Evolutionary conservation across 2,888 invertebrate genomes (phyloP), one percentile per base, ranked within the genome.

Genomic region (Dinocampus coccinellae): DNA sequence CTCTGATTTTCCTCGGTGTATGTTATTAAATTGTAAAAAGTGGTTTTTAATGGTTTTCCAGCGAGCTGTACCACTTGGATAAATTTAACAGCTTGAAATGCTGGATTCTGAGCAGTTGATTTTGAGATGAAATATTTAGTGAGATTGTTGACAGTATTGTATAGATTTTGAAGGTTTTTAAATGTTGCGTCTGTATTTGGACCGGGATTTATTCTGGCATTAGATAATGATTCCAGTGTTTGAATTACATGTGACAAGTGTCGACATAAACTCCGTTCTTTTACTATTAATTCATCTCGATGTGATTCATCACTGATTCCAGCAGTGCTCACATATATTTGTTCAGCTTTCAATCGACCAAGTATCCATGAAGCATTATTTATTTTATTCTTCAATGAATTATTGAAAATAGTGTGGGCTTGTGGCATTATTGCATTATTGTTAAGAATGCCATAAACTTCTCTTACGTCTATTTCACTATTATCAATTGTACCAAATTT

Each of bases 71-170:
- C 76, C 7, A 84, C 76, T 69, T 80, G 81, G 36, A 81, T 76
- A 68, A 84, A 85, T 70, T 88, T 89, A 16, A 90, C 89, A 52
- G 88, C 84, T 81, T 90, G 89, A 78, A 90, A 90, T 0, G 88
- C 88, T 53, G 88, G 85, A 81, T 89, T 89, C 10, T 85, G 82
- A 71, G 86, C 85, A 0, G 88, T 85, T 11, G 90, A 90, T 74
- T 90, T 88, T 9, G 81, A 79, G 20, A 88, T 83, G 77, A 92
- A 92, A 85, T 92, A 91, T 81, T 90, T 92, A 0, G 91, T 89
- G 33, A 92, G 83, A 66, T 89, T 88, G 68, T 89, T 90, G 4
- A 92, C 81, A 60, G 90, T 89, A 16, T 86, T 88, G 80, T 90
- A 93, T 42, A 91, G 85, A 68, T 88, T 88, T 53, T 90, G 89